These are phyloP conservation scores for Melanchra persicariae DNA, from an alignment of 2,888 invertebrate species.

Conservation along the genomic window DNA sequence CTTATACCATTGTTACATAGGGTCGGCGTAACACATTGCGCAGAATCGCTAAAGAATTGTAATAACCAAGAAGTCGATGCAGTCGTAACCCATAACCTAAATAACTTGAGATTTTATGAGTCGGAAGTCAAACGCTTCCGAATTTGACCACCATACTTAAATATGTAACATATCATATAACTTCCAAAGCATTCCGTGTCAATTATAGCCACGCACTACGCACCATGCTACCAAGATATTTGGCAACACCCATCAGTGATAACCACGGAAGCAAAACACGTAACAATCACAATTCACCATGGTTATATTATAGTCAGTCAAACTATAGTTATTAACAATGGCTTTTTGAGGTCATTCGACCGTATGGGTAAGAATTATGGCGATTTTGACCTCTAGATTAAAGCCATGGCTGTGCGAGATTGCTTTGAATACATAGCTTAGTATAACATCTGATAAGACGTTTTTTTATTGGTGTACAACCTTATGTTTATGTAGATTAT, in stretches of 20 bases:
- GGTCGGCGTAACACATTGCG: too few relatives aligned
- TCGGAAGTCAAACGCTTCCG: neutral
- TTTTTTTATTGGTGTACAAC: neutral
- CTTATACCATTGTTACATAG: too few relatives aligned
- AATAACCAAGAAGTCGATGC: neutral
- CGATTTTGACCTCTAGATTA: conserved; percentile 51
- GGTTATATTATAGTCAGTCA: neutral
- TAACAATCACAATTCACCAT: conserved; percentile 44
- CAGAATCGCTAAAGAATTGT: neutral
- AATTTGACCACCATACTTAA: neutral
- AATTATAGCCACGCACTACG: conserved; percentile 25
- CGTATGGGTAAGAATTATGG: conserved; percentile 28
- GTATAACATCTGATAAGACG: conserved; percentile 17
- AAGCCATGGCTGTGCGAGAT: conserved; percentile 15
- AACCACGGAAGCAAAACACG: conserved; percentile 38
- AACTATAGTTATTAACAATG: conserved; percentile 24
- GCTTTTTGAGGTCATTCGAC: conserved; percentile 48
- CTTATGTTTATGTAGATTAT: neutral
- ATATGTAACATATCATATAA: conserved; percentile 31
- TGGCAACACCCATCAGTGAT: conserved; percentile 28
- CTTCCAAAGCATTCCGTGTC: conserved; percentile 10
- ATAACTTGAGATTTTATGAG: neutral
- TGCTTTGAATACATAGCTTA: conserved; percentile 12
- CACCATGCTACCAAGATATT: conserved; percentile 24
- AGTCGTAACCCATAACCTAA: neutral